Evolutionary conservation across 2,888 invertebrate genomes (phyloP).

Genomic region (Clanis bilineata): DNA sequence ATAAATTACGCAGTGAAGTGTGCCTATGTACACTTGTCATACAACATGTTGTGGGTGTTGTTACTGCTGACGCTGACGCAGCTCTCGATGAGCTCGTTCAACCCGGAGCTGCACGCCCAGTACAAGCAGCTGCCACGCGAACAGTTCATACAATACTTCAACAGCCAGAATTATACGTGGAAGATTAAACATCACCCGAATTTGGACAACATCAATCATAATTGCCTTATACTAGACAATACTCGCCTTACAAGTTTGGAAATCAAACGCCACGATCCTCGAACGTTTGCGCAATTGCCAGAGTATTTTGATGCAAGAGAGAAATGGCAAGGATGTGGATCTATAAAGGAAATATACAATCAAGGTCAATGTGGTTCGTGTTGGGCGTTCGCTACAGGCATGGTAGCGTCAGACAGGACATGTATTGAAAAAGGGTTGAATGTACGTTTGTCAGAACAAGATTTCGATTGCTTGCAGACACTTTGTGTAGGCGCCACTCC

Average conservation of each 20-base stretch:
- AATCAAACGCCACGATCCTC: not conserved
- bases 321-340: not conserved
- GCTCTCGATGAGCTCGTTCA: not conserved
- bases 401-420: not conserved
- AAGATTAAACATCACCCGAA: not conserved
- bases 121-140: not conserved
- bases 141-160: not conserved
- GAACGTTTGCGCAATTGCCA: not conserved
- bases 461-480: not conserved
- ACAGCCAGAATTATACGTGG: slow-evolving; percentile 1
- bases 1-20: not conserved
- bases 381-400: not conserved
- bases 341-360: not conserved
- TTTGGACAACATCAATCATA: not conserved
- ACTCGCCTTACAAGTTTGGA: not conserved
- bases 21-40: too few species aligned
- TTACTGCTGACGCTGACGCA: not conserved
- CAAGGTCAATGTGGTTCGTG: not conserved
- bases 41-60: not conserved
- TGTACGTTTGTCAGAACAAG: not conserved
- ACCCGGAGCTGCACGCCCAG: not conserved
- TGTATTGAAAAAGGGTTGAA: not conserved
- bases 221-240: too few species aligned
- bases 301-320: not conserved
- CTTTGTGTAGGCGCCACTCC: not conserved